Base-by-base conservation (phyloP, 2,113 vertebrate genomes). In the Syngnathus scovelli region DNA sequence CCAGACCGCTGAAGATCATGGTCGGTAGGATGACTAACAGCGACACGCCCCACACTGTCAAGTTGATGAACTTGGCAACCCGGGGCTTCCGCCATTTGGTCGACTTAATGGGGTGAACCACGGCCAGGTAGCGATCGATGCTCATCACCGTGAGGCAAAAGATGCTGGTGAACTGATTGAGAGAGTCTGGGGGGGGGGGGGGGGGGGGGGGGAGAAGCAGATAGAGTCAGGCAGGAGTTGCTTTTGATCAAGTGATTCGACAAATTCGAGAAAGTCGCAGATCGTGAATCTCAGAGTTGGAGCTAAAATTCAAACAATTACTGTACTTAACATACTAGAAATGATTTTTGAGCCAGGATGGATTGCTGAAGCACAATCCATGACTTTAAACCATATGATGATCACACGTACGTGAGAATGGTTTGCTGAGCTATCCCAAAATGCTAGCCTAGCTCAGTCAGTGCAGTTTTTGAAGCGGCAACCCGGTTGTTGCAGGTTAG, bases 161-260 rank as follows among this genome's bases (percentile, higher is more conserved):
- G 81, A 98, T 98, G 36, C 96, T 98, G 87, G 96, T 99, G 91
- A 99, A 99, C 90, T 99, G 96, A 71, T 98, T 99, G 78, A 99
- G 93, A 39, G 95, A 95, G 1, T 99, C 96, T 90, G 15, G 23
- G 33, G 11, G n/a, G 71, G 41, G 43, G 63, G 64, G 55, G n/a
- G n/a, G n/a, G n/a, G n/a, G n/a, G n/a, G n/a, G 41, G 43, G 63
- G 64, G 55, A 39, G 48, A 16, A 51, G 10, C 27, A 52, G 36
- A n/a, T 19, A n/a, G 3, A 8, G 4, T 51, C n/a, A 21, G 6
- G n/a, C n/a, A n/a, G 6, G n/a, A 19, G 41, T 39, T 41, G 59
- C 5, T 43, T 33, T 27, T 27, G 0, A 52, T 52, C n/a, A n/a
- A 10, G 21, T 7, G 19, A 21, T 4, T 5, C 46, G 21, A n/a